Percentiles rank a stretch among this genome's conserved stretches.
phyloP scores from a whole-genome alignment of 30 jellyfish, hydroid and myxozoan species.

The Turritopsis rubra region DNA sequence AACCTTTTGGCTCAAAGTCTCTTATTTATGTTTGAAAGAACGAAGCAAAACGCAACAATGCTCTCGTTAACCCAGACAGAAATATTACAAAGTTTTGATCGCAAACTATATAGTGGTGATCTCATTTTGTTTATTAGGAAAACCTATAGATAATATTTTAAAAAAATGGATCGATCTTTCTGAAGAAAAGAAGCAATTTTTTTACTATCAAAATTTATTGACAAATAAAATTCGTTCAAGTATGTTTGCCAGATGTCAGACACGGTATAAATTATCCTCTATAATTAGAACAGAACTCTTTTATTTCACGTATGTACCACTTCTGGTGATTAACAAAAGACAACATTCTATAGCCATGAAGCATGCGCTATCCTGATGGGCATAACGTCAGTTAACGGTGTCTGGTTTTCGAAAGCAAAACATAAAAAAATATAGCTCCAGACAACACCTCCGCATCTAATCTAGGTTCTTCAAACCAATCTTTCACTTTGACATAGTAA shows the following conservation, averaged over 20 bases:
- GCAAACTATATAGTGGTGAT: too few relatives aligned
- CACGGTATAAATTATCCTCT: background rate
- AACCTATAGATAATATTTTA: too few relatives aligned
- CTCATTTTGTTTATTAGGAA: background rate
- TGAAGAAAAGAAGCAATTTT: background rate
- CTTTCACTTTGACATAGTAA: background rate
- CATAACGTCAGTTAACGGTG: background rate
- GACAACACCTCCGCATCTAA: background rate
- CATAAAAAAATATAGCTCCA: too few relatives aligned
- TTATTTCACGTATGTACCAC: background rate
- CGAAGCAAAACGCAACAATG: too few relatives aligned
- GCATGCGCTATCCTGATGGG: background rate
- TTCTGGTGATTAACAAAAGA: background rate
- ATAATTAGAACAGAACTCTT: background rate
- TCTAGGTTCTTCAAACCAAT: background rate
- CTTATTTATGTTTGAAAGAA: too few relatives aligned
- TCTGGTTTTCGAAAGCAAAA: background rate
- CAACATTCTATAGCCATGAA: background rate
- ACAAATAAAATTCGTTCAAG: background rate
- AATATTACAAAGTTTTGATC: too few relatives aligned
- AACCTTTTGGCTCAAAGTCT: too few relatives aligned
- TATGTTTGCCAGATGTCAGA: background rate
- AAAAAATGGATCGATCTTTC: too few relatives aligned
- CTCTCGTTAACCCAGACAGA: too few relatives aligned
- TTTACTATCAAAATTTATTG: background rate